These are phyloP conservation scores for Paracentrotus lividus DNA, from an alignment of 53 echinoderm and acorn worm species.

Conservation along the genomic window DNA sequence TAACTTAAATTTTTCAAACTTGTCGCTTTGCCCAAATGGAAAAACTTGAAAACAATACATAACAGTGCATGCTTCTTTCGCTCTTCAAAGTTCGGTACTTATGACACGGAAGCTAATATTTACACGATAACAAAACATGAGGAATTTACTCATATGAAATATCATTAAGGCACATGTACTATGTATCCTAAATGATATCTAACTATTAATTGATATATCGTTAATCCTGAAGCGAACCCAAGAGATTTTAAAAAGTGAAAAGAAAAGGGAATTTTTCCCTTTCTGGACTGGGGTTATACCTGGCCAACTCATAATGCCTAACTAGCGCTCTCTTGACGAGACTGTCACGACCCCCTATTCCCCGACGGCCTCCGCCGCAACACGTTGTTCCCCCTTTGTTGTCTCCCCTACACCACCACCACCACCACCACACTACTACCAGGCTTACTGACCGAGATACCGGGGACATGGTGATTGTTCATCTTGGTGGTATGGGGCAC, in stretches of 20 bases:
- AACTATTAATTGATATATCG: constrained; percentile 39
- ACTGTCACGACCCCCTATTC: neutral
- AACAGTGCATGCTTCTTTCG: too few species aligned
- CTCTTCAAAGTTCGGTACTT: too few species aligned
- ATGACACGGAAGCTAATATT: too few species aligned
- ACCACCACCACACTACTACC: neutral
- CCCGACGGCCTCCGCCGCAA: neutral
- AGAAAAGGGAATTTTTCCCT: constrained; percentile 14
- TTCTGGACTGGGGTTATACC: constrained; percentile 35
- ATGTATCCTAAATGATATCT: neutral
- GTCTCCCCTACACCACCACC: neutral
- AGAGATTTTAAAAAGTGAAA: constrained; percentile 24
- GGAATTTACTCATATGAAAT: neutral
- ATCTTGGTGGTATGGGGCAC: constrained; percentile 14
- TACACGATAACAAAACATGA: neutral
- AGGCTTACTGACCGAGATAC: neutral
- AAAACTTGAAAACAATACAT: too few species aligned
- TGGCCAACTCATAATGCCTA: constrained; percentile 61
- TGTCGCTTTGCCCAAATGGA: too few species aligned
- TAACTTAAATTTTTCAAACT: too few species aligned
- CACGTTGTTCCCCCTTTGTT: neutral
- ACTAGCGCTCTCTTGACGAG: neutral
- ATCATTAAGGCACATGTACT: too few species aligned
- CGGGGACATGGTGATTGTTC: neutral
- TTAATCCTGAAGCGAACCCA: constrained; percentile 17